Percentiles rank a stretch among this genome's conserved stretches.
Conservation (phyloP, 35 echinoderm and acorn worm species). For the Stichopus chloronotus region DNA sequence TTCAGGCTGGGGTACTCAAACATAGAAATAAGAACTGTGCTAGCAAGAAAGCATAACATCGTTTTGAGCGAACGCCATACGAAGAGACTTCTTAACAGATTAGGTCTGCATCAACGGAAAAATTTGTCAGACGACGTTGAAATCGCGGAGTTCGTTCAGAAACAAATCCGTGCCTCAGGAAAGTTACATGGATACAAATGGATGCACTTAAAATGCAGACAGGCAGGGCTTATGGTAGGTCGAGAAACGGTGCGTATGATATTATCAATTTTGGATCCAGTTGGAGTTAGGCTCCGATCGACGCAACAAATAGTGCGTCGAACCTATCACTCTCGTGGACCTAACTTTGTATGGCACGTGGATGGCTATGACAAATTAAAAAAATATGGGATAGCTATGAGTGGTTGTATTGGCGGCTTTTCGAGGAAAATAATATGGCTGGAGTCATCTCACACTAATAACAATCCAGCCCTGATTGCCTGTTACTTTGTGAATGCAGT, state of each 20-base stretch:
- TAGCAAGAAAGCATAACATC: conserved; percentile 29
- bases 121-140: conserved; percentile 11
- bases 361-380: conserved; percentile 55
- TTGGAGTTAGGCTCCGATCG: conserved; percentile 10
- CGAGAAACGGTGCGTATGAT: conserved; percentile 37
- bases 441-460: conserved; percentile 43
- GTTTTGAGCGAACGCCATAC: conserved; percentile 13
- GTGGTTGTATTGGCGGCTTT: conserved; percentile 61
- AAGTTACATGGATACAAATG: conserved; percentile 53
- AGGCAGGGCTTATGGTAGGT: conserved; percentile 32
- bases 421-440: conserved; percentile 48
- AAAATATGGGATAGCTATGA: conserved; percentile 35
- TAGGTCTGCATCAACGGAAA: conserved; percentile 33
- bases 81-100: conserved; percentile 6
- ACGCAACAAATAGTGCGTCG: neutral
- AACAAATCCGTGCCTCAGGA: conserved; percentile 1
- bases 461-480: conserved; percentile 21
- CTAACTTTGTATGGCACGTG: conserved; percentile 56
- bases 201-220: conserved; percentile 44
- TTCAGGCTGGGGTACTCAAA: conserved; percentile 41
- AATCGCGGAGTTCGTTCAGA: conserved; percentile 9
- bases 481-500: conserved; percentile 53
- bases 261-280: conserved; percentile 46
- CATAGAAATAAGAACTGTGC: conserved; percentile 43
- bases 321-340: conserved; percentile 14